Percentiles rank a stretch among this genome's conserved stretches.
Conservation (phyloP, 2,888 invertebrate species). For the Conomelus anceps region DNA sequence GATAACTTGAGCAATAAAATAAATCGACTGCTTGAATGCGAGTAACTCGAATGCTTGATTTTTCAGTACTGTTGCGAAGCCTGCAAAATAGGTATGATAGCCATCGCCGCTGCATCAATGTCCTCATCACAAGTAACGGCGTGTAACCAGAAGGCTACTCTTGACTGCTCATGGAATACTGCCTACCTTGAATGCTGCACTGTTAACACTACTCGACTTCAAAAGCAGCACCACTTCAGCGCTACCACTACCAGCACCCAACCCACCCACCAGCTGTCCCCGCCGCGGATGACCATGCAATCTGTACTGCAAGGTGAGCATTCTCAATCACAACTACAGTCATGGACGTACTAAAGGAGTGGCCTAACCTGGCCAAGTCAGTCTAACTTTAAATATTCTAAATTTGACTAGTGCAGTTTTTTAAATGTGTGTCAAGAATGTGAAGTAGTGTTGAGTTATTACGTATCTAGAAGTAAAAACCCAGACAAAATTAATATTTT, state of each 20-base stretch:
- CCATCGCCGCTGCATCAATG: conserved; percentile 40
- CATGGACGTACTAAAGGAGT: no score
- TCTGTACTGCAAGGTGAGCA: no score
- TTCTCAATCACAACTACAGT: no score
- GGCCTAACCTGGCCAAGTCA: no score
- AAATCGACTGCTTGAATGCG: neutral
- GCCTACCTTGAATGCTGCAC: conserved; percentile 57
- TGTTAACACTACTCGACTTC: conserved; percentile 33
- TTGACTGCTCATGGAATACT: conserved; percentile 53
- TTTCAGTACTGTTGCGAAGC: conserved; percentile 55
- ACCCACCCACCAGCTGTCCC: neutral
- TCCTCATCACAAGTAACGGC: conserved; percentile 25
- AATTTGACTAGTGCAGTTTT: no score
- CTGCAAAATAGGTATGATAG: conserved; percentile 49
- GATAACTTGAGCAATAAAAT: neutral
- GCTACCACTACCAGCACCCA: neutral
- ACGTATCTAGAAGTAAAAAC: no score
- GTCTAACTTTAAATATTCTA: no score
- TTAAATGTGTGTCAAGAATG: no score
- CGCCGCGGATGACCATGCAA: no score
- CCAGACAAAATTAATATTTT: no score
- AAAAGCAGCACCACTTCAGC: neutral
- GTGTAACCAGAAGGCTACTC: conserved; percentile 43
- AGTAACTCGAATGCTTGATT: neutral
- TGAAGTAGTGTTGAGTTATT: no score